A percentile compares a stretch with the other conserved stretches of the same genome.
These are phyloP conservation scores for Corbicula japonica DNA, from an alignment of 2,888 invertebrate genomes.

Conservation along the genomic window DNA sequence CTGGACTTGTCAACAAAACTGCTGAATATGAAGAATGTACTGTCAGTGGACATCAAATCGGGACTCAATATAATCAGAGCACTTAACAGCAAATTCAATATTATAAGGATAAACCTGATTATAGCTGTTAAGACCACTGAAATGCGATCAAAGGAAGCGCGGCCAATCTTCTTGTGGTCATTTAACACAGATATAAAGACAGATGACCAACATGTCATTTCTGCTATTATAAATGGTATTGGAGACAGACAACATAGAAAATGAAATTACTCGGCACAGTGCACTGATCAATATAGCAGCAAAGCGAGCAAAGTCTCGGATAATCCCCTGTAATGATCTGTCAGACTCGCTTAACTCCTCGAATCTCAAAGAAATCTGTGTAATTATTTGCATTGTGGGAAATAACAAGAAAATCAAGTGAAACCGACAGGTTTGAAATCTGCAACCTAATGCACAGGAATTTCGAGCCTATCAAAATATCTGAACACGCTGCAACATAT, in stretches of 20 bases:
- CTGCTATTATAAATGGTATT: slow-evolving; percentile 5
- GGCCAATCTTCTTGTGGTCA: slow-evolving; percentile 20
- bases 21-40: too few species aligned
- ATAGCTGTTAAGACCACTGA: slow-evolving; percentile 4
- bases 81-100: slow-evolving; percentile 25
- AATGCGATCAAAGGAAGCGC: slow-evolving; percentile 13
- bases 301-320: background rate
- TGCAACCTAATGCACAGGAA: background rate
- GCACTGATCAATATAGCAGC: slow-evolving; percentile 49
- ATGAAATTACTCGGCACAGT: slow-evolving; percentile 48
- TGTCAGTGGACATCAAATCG: too few species aligned
- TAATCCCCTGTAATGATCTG: slow-evolving; percentile 45
- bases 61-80: too few species aligned
- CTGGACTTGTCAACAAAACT: too few species aligned
- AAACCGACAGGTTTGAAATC: slow-evolving; percentile 19
- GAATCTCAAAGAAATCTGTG: slow-evolving; percentile 41
- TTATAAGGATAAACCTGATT: slow-evolving; percentile 9
- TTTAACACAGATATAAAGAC: slow-evolving; percentile 17
- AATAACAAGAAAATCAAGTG: slow-evolving; percentile 20
- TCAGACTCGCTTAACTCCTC: slow-evolving; percentile 27
- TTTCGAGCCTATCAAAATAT: slow-evolving; percentile 1
- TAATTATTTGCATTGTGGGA: slow-evolving; percentile 41
- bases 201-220: slow-evolving; percentile 17
- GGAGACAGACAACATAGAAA: slow-evolving; percentile 34
- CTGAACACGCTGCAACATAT: slow-evolving; percentile 11